These are phyloP conservation scores for Pelobates fuscus DNA, from an alignment of 2,113 vertebrate genomes.

Conservation along the genomic window DNA sequence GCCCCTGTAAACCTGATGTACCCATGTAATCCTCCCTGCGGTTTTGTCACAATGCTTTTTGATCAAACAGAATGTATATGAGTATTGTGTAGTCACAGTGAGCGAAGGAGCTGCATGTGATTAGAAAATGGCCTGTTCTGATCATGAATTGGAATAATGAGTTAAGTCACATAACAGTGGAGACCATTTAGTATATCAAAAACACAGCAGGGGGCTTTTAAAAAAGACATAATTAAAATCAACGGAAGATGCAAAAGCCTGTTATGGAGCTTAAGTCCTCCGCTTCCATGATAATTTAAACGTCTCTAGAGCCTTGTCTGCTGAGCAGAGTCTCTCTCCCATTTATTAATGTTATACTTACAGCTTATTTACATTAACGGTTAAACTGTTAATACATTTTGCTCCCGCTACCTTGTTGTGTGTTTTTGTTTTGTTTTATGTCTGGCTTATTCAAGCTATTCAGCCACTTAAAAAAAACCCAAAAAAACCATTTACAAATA, in stretches of 20 bases:
- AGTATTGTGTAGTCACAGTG: slow-evolving; percentile 48
- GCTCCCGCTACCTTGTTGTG: slow-evolving; percentile 1
- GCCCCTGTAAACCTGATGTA: slow-evolving; percentile 23
- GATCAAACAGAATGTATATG: slow-evolving; percentile 42
- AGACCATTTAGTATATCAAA: slow-evolving; percentile 70
- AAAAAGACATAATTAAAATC: slow-evolving; percentile 73
- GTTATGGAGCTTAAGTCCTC: slow-evolving; percentile 63
- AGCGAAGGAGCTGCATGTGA: slow-evolving; percentile 59
- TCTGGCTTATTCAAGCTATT: not conserved
- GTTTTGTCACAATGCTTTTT: slow-evolving; percentile 40
- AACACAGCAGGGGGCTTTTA: slow-evolving; percentile 68
- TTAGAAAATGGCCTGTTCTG: slow-evolving; percentile 61
- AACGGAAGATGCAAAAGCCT: slow-evolving; percentile 62
- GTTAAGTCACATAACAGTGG: slow-evolving; percentile 64
- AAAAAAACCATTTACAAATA: no score
- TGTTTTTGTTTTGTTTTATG: no score
- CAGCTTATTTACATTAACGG: slow-evolving; percentile 35
- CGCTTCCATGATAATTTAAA: slow-evolving; percentile 63
- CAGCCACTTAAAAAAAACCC: no score
- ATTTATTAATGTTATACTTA: slow-evolving; percentile 47
- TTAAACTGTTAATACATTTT: not conserved
- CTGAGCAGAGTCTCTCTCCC: slow-evolving; percentile 11
- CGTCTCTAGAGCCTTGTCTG: slow-evolving; percentile 43
- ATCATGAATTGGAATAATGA: slow-evolving; percentile 67
- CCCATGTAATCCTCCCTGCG: slow-evolving; percentile 1